Percentiles rank a stretch among this genome's conserved stretches.
phyloP scores from a whole-genome alignment of 2,888 invertebrate genomes.

The Dasypogon diadema region DNA sequence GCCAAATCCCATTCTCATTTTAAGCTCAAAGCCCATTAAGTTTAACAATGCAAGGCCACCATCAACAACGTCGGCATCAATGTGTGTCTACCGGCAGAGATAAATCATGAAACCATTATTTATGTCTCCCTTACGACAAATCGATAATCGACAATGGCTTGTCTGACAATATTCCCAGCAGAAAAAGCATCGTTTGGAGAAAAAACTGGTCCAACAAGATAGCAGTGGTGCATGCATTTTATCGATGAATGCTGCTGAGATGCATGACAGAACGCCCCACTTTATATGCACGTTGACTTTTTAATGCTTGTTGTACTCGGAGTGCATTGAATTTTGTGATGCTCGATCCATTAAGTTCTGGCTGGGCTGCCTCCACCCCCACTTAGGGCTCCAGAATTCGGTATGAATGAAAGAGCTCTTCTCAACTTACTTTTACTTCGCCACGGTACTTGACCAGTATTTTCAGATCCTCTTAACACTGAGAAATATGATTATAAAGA shows the following conservation, averaged over 20 bases:
- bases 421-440: conserved; percentile 8
- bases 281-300: conserved; percentile 51
- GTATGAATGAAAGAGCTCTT: conserved; percentile 5
- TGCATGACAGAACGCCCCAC: conserved; percentile 33
- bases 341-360: conserved; percentile 41
- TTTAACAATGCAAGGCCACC: conserved; percentile 43
- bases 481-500: conserved; percentile 1
- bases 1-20: conserved; percentile 36
- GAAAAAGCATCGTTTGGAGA: conserved; percentile 31
- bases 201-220: conserved; percentile 32
- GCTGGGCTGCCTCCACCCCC: neutral
- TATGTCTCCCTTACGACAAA: conserved; percentile 57
- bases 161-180: conserved; percentile 51
- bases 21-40: conserved; percentile 31
- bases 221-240: conserved; percentile 48
- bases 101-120: conserved; percentile 57
- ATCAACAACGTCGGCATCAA: conserved; percentile 49
- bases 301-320: conserved; percentile 32
- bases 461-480: neutral
- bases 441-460: conserved; percentile 4
- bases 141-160: conserved; percentile 58
- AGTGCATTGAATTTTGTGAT: conserved; percentile 48
- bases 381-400: neutral
- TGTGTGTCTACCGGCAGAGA: conserved; percentile 51
- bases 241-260: conserved; percentile 28